Percentiles rank a stretch among this genome's conserved stretches.
Conservation (phyloP, 2,888 invertebrate genomes). For the Apamea monoglypha region DNA sequence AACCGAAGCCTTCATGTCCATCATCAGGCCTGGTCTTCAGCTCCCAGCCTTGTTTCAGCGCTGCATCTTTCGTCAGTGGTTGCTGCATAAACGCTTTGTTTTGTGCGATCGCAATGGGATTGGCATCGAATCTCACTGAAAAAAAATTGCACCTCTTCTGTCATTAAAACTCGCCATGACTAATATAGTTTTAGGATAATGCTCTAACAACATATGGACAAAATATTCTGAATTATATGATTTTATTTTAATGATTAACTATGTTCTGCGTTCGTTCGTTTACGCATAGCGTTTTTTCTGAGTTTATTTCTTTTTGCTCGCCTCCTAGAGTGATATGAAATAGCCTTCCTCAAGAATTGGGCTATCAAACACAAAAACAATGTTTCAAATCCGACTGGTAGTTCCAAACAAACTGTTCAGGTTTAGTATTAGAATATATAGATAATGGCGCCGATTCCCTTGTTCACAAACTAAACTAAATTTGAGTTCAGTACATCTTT, state of each 20-base stretch:
- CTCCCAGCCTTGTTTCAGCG: background rate
- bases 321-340: too few relatives aligned
- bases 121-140: background rate
- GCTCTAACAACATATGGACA: background rate
- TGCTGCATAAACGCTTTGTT: background rate
- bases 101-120: fast-evolving
- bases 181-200: background rate
- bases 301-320: too few relatives aligned
- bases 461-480: too few relatives aligned
- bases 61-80: background rate
- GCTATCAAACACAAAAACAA: background rate
- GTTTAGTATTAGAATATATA: too few relatives aligned
- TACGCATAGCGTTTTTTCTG: too few relatives aligned
- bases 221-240: background rate
- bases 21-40: too few relatives aligned
- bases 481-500: too few relatives aligned
- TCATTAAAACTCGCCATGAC: background rate
- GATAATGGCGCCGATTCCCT: too few relatives aligned
- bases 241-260: background rate
- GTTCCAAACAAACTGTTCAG: too few relatives aligned
- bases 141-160: background rate
- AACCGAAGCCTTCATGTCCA: too few relatives aligned
- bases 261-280: too few relatives aligned
- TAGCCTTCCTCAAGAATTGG: too few relatives aligned
- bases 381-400: background rate